phyloP scores from a whole-genome alignment of 1,140 invertebrate genomes.

The Triops longicaudatus region DNA sequence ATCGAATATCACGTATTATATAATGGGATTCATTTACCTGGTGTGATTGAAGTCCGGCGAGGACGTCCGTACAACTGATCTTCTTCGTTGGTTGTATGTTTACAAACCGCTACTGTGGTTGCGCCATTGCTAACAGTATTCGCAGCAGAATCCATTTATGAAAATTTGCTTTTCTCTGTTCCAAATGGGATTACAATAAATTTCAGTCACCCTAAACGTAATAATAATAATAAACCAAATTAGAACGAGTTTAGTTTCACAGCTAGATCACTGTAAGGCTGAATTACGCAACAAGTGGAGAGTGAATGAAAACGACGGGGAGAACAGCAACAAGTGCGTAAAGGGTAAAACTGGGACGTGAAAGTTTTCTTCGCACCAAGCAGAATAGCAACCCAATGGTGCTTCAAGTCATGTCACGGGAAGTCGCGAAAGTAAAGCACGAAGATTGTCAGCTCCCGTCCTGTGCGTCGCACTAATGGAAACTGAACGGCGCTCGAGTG shows the following conservation, averaged over 20 bases:
- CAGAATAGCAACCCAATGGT: neutral
- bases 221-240: too few species aligned
- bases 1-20: too few species aligned
- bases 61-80: neutral
- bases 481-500: constrained; percentile 2
- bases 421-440: neutral
- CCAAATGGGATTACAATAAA: too few species aligned
- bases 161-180: too few species aligned
- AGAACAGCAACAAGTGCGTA: neutral
- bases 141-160: neutral
- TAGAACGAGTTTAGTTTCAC: too few species aligned
- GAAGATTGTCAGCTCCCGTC: neutral
- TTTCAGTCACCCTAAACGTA: too few species aligned
- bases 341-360: neutral
- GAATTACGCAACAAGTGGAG: neutral
- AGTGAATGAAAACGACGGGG: neutral
- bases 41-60: neutral
- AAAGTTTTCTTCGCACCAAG: neutral
- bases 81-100: neutral
- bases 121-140: neutral
- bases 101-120: neutral
- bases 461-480: neutral
- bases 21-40: neutral
- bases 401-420: neutral
- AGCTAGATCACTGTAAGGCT: too few species aligned